A percentile compares a stretch with the other conserved stretches of the same genome.
These are phyloP conservation scores for Acrocyrtus sp. DNA, from an alignment of 2,888 invertebrate species.

Conservation along the genomic window DNA sequence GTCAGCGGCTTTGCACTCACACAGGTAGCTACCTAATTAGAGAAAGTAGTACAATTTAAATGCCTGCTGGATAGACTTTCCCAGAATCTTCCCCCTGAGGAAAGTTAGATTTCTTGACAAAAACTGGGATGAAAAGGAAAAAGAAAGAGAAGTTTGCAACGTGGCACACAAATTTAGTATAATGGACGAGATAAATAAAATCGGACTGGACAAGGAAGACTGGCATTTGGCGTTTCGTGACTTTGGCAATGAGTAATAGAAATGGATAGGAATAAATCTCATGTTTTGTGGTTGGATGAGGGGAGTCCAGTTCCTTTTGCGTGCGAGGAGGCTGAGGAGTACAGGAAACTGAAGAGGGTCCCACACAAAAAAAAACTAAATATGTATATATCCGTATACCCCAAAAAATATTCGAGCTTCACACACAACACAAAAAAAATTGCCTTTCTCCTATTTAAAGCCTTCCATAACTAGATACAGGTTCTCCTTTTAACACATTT, in stretches of 20 bases:
- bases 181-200: slow-evolving; percentile 52
- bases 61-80: too few relatives aligned
- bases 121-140: too few relatives aligned
- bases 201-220: slow-evolving; percentile 45
- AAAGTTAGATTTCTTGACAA: too few relatives aligned
- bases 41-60: too few relatives aligned
- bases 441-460: too few relatives aligned
- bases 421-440: too few relatives aligned
- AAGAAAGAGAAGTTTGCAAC: too few relatives aligned
- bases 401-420: too few relatives aligned
- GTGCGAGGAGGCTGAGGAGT: slow-evolving; percentile 38
- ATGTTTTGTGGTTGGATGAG: slow-evolving; percentile 28
- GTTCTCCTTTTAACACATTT: neutral
- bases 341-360: slow-evolving; percentile 5
- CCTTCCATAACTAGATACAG: neutral
- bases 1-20: too few relatives aligned
- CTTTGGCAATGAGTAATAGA: slow-evolving; percentile 58
- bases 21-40: too few relatives aligned
- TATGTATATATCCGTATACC: neutral
- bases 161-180: slow-evolving; percentile 44
- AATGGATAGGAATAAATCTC: slow-evolving; percentile 56
- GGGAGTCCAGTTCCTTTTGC: slow-evolving; percentile 40
- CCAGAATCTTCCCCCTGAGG: too few relatives aligned
- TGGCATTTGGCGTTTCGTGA: slow-evolving; percentile 58
- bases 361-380: neutral